These are phyloP conservation scores for Stenodera caucasica DNA, from an alignment of 2,888 invertebrate species.

Conservation along the genomic window DNA sequence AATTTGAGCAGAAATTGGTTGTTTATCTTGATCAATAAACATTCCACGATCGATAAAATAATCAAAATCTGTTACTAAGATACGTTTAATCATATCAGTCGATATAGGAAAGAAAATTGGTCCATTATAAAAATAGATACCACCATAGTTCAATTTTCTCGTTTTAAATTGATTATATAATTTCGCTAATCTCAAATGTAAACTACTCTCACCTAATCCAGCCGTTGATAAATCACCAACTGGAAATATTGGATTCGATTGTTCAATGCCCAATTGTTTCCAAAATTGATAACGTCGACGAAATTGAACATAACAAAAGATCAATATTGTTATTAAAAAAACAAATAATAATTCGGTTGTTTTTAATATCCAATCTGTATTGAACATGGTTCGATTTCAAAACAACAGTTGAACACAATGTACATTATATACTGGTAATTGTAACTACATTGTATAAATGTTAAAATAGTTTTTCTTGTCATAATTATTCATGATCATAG, in stretches of 20 bases:
- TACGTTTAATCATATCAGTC: conserved; percentile 9
- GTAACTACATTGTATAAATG: too few relatives aligned
- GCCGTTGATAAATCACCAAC: conserved; percentile 16
- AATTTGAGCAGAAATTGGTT: neutral
- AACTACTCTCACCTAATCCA: conserved; percentile 14
- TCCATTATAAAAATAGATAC: conserved; percentile 19
- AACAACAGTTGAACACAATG: too few relatives aligned
- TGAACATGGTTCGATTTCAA: neutral
- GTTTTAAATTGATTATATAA: conserved; percentile 16
- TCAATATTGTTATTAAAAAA: neutral
- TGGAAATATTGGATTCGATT: conserved; percentile 13
- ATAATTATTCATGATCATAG: too few relatives aligned
- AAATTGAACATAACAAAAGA: conserved; percentile 12
- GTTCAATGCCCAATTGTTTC: conserved; percentile 16
- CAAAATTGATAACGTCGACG: conserved; percentile 16
- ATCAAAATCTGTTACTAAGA: neutral
- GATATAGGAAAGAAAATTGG: conserved; percentile 17
- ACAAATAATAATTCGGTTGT: conserved; percentile 1
- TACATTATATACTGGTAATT: too few relatives aligned
- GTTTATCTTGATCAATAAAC: neutral
- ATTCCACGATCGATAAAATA: neutral
- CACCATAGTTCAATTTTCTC: conserved; percentile 13
- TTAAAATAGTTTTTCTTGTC: too few relatives aligned
- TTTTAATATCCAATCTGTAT: neutral
- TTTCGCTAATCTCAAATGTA: conserved; percentile 13